Conservation (phyloP, 2,888 invertebrate species). For the Tipula unca region DNA sequence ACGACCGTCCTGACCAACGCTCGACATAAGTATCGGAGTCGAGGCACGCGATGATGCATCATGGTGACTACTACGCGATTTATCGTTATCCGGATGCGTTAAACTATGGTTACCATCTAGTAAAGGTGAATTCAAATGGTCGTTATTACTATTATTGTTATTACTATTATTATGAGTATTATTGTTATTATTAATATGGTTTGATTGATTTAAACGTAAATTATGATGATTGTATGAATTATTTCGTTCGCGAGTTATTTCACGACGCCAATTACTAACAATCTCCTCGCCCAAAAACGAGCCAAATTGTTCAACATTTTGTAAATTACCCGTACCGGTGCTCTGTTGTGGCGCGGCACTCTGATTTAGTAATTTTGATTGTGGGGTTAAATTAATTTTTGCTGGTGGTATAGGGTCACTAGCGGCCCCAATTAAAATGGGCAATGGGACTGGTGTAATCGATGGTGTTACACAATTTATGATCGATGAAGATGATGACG, state of each 20-base stretch:
- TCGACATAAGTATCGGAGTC: constrained; percentile 42
- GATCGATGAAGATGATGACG: constrained; percentile 29
- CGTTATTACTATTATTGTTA: constrained; percentile 28
- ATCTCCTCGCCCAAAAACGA: constrained; percentile 73
- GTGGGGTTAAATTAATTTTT: constrained; percentile 27
- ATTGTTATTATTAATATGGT: constrained; percentile 33
- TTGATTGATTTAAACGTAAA: constrained; percentile 24
- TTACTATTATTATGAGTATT: constrained; percentile 31
- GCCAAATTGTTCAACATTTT: constrained; percentile 63
- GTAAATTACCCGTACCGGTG: constrained; percentile 38
- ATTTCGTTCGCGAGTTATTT: constrained; percentile 29
- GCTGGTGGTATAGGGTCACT: constrained; percentile 24
- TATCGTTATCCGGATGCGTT: constrained; percentile 31
- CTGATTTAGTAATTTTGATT: constrained; percentile 29
- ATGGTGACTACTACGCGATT: constrained; percentile 30
- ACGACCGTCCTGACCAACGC: constrained; percentile 30
- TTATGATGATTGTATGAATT: constrained; percentile 20
- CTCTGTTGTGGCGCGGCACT: constrained; percentile 27
- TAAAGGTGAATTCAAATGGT: constrained; percentile 30
- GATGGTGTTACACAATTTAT: constrained; percentile 25
- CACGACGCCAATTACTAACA: constrained; percentile 69
- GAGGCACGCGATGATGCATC: constrained; percentile 43
- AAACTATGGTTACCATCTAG: constrained; percentile 24
- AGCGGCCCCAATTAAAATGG: constrained; percentile 25
- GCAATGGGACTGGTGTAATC: constrained; percentile 26